Evolutionary conservation across 2,888 invertebrate genomes (phyloP), one percentile per base, ranked within the genome.

Genomic region (Eurytoma californica): DNA sequence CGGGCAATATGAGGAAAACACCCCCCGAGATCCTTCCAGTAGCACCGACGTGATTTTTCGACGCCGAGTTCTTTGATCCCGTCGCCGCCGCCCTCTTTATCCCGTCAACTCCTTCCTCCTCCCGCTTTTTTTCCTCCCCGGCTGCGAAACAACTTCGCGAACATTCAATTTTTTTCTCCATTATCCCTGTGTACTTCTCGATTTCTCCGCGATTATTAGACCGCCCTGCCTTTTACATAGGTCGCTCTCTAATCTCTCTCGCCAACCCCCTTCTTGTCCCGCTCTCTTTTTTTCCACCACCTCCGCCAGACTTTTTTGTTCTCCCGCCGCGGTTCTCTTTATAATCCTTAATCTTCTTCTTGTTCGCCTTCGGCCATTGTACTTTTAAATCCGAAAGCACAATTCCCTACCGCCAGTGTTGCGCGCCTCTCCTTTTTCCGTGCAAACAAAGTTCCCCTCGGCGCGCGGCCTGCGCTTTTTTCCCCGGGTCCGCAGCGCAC

Each of bases 331-430:
- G 57, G 47, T 66, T 75, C 75, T 75, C 30, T 67, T 72, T 72
- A 68, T 80, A 72, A 76, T 76, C 76, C 72, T 63, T 72, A 80
- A 80, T 80, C 72, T 76, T 51, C 72, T 74, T 72, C 57, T 63
- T 67, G 12, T 53, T 58, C 68, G 20, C 9, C 14, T 16, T 16
- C 63, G 28, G 20, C 68, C 76, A 76, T 80, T 80, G 80, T 76
- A 72, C 76, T 76, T 76, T 80, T 76, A 72, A 80, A 76, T 76
- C 69, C 69, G 69, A 78, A 74, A 80, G 72, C 69, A 39, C 76
- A 60, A 77, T 69, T 61, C 67, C 55, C 66, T 13, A 18, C 2
- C 65, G n/a, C 30, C n/a, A 53, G 14, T 70, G 53, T 49, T 20
- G 20, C 75, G 24, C 14, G n/a, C n/a, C 20, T 30, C 20, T n/a